Evolutionary conservation across 2,888 invertebrate genomes (phyloP), one percentile per base, ranked within the genome.

Genomic region (Amitus sp.): DNA sequence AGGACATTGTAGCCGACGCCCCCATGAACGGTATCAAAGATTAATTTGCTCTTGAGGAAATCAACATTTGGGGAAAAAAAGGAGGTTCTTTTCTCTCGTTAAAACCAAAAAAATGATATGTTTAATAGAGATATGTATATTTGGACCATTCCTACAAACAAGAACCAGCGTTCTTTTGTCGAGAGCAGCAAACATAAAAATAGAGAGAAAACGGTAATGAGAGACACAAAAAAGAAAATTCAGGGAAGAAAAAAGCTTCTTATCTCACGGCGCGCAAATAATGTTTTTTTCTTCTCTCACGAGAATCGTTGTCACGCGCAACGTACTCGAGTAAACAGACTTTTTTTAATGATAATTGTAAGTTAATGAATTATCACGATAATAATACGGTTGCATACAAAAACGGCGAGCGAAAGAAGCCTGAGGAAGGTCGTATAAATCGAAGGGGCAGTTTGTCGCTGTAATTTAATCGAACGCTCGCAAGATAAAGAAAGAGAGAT

Each of bases 131-230:
- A 79, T 81, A 80, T 81, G 78, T 79, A 80, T 78, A 80, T 82
- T 82, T 79, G 82, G 80, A 81, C 79, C 80, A 80, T 82, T 81
- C 79, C 80, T 80, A 74, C 77, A 79, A 81, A 73, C 70, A 74
- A 78, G 79, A 79, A 78, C 73, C n/a, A 76, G 77, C 74, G 75
- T 79, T 79, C 75, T 80, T 80, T 80, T 75, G 78, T 76, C 79
- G 80, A 75, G 76, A 77, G 75, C 75, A 77, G 68, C 74, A 74
- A 72, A 68, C 73, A 67, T 65, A 55, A 60, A 65, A 51, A 62
- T 52, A 54, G 52, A 47, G 47, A 53, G 56, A 56, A 64, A 53
- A 54, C n/a, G n/a, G n/a, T n/a, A 58, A 52, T 49, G 64, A 42
- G 47, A 54, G 52, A 48, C 54, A 57, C 47, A 58, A 45, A 52